Base-by-base conservation (phyloP, 2,113 vertebrate genomes). In the human region DNA sequence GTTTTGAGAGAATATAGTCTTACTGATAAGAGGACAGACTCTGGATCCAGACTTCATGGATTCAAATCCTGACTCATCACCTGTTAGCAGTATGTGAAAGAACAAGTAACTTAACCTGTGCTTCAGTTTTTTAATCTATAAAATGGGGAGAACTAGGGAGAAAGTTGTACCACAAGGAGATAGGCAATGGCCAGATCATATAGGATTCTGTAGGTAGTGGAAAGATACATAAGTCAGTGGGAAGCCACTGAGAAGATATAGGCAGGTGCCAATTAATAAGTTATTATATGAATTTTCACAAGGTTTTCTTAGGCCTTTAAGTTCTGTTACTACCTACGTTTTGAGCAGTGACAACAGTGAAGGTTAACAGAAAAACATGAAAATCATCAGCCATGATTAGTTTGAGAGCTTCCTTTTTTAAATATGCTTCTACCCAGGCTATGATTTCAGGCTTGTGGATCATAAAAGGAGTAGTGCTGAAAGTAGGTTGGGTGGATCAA, bases 401-500 rank as follows among this genome's bases (percentile, higher is more conserved):
- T 81, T 80, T 93, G 48, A 94, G 23, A 84, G 23, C 84, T 90
- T 92, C 30, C 61, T 84, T 97, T 92, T 94, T 76, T 78, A 97
- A 93, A 59, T 89, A 45, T 50, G 32, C 40, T 86, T 84, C 52
- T 87, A 1, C 45, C n/a, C 18, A 40, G 83, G 13, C 18, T 89
- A 48, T 90, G 66, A 89, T 79, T 97, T 96, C 73, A 64, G 81
- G 22, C 40, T 76, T 83, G 1, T 88, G 40, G 83, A 2, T 91
- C 59, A 90, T 96, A 82, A 85, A 87, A 93, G 40, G 45, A 38
- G 17, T 30, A 40, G 20, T 90, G 23, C 81, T 92, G 55, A 86
- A 76, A 83, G 16, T 85, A 92, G 78, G 35, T 96, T 95, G 93
- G 85, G 78, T 96, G 70, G 72, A 93, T 98, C 89, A 97, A 88